These are phyloP conservation scores for Myrmecobius fasciatus DNA, from an alignment of 2,113 vertebrate species.

Conservation along the genomic window DNA sequence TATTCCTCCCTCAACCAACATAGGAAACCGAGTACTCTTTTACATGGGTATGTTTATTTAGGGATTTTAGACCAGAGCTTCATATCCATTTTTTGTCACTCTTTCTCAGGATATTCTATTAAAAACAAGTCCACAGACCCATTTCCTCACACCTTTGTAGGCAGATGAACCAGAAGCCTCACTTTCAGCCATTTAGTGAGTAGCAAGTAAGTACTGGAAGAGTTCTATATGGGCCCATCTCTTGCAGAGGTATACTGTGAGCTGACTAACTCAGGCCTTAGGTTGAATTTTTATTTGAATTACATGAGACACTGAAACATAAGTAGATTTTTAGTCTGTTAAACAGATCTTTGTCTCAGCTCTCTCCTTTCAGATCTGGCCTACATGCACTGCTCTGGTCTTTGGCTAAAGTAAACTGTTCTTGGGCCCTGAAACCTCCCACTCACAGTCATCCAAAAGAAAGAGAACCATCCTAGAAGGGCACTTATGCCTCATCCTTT, in stretches of 20 bases:
- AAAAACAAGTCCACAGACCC: background rate
- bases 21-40: background rate
- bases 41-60: background rate
- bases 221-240: background rate
- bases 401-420: background rate
- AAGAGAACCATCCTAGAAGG: background rate
- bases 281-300: background rate
- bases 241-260: background rate
- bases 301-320: background rate
- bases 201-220: background rate
- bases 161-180: background rate
- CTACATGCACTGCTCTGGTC: background rate
- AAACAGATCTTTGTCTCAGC: background rate
- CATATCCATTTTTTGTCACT: background rate
- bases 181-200: background rate
- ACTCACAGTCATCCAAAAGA: background rate
- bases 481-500: background rate
- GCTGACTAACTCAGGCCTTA: background rate
- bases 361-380: constrained; percentile 1
- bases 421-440: background rate
- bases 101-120: background rate
- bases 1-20: background rate
- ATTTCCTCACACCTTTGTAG: background rate
- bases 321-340: background rate
- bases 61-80: background rate